Evolutionary conservation across 2,888 invertebrate genomes (phyloP).

Genomic region (Chrysolina oricalcia): DNA sequence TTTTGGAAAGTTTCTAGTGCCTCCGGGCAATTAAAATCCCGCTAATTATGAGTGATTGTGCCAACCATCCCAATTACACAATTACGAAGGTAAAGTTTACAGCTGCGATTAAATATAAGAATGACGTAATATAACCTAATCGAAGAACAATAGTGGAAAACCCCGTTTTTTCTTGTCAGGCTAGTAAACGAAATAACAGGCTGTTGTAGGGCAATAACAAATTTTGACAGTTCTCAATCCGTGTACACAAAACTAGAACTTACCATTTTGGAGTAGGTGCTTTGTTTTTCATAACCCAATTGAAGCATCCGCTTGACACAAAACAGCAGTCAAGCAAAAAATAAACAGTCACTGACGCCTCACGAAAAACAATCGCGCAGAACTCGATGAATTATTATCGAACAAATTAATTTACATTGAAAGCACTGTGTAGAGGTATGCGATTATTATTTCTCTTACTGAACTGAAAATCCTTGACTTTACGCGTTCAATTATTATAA

Average conservation of each 20-base stretch:
- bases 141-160: conserved; percentile 23
- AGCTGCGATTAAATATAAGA: neutral
- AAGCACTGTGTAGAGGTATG: conserved; percentile 42
- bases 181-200: too few species aligned
- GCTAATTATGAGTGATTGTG: neutral
- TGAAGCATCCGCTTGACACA: conserved; percentile 17
- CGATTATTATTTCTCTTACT: conserved; percentile 50
- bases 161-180: neutral
- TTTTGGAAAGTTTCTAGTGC: conserved; percentile 12
- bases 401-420: conserved; percentile 45
- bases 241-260: conserved; percentile 22
- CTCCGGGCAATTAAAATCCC: neutral
- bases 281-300: conserved; percentile 29
- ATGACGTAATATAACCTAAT: conserved; percentile 31
- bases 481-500: conserved; percentile 60
- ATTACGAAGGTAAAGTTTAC: neutral
- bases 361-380: conserved; percentile 29
- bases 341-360: conserved; percentile 11
- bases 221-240: neutral
- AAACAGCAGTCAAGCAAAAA: conserved; percentile 22
- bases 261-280: conserved; percentile 31
- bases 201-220: neutral
- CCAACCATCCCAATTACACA: neutral
- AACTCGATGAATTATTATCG: conserved; percentile 18
- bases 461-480: conserved; percentile 65